Evolutionary conservation across 2,113 vertebrate species (phyloP).

Genomic region (Plecturocebus donacophilus): DNA sequence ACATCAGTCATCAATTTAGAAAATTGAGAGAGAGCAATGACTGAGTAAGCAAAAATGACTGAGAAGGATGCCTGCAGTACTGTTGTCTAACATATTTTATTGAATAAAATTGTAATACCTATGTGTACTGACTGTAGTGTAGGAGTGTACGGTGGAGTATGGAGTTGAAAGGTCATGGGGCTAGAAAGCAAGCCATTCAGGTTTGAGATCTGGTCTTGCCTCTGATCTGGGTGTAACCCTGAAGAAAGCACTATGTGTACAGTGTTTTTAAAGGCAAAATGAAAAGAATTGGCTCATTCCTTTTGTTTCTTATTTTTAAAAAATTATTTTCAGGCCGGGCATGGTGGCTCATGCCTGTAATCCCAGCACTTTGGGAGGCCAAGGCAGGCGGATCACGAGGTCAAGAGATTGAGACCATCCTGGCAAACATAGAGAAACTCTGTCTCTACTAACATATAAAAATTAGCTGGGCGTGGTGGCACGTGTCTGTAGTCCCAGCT

Average conservation of each 20-base stretch:
- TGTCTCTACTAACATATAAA: too few relatives aligned
- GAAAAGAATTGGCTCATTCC: not conserved
- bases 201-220: not conserved
- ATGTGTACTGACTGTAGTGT: rapidly evolving
- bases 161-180: not conserved
- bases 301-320: not conserved
- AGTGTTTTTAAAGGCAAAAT: not conserved
- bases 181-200: not conserved
- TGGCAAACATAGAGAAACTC: too few relatives aligned
- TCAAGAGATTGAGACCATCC: too few relatives aligned
- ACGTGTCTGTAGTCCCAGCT: too few relatives aligned
- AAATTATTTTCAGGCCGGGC: not conserved
- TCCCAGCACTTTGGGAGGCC: too few relatives aligned
- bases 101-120: not conserved
- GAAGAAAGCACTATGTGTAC: not conserved
- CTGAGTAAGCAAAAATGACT: not conserved
- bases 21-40: not conserved
- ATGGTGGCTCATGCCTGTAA: too few relatives aligned
- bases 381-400: too few relatives aligned
- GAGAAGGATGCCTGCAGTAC: too few relatives aligned
- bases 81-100: not conserved
- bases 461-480: too few relatives aligned
- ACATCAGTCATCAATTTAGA: not conserved
- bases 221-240: not conserved
- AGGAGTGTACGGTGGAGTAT: not conserved